These are phyloP conservation scores for Trichomycterus rosablanca DNA, from an alignment of 2,113 vertebrate genomes.

Conservation along the genomic window DNA sequence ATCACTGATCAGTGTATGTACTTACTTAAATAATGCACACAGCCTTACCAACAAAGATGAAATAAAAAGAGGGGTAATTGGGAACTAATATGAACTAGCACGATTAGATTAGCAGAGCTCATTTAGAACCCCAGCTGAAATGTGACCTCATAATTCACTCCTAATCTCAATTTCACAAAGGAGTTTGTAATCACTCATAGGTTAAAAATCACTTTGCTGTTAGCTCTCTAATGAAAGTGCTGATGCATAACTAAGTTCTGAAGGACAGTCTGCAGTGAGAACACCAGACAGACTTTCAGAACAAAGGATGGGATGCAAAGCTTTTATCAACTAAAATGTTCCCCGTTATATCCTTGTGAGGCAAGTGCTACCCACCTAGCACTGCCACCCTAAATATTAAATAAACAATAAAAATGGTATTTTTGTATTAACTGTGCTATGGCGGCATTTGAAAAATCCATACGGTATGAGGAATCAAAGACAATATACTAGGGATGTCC, in stretches of 20 bases:
- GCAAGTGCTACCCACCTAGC: too few relatives aligned
- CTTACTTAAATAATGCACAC: neutral
- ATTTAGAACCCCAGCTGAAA: constrained; percentile 7
- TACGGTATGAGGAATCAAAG: too few relatives aligned
- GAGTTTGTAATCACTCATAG: neutral
- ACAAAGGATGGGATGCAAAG: constrained; percentile 35
- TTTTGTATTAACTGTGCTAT: too few relatives aligned
- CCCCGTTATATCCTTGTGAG: too few relatives aligned
- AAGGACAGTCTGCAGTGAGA: constrained; percentile 25
- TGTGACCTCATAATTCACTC: constrained; percentile 17
- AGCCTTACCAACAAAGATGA: neutral
- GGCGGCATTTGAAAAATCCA: too few relatives aligned
- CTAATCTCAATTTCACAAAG: neutral
- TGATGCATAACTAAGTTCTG: constrained; percentile 3
- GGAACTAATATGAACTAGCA: neutral
- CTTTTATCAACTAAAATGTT: constrained; percentile 66
- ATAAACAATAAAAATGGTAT: too few relatives aligned
- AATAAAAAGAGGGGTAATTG: neutral
- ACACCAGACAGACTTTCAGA: constrained; percentile 34
- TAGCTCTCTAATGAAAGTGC: neutral
- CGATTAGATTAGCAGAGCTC: constrained; percentile 4
- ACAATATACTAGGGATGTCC: too few relatives aligned
- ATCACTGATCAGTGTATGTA: too few relatives aligned
- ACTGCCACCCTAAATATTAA: too few relatives aligned
- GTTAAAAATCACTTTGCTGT: neutral